phyloP scores from a whole-genome alignment of 1,140 invertebrate genomes.

The Drosophila watanabei region DNA sequence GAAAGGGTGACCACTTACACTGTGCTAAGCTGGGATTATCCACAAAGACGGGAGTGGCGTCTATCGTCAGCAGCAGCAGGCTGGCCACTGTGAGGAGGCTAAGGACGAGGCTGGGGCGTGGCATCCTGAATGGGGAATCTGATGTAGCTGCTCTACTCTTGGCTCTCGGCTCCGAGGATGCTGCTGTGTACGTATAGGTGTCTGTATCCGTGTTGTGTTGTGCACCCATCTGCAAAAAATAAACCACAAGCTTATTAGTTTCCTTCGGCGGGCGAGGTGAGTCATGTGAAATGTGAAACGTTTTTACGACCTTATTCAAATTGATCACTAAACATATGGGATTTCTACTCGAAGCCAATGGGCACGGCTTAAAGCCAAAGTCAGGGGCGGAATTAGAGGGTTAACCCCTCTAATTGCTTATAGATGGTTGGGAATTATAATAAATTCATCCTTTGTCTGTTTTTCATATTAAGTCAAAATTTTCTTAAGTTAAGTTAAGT shows the following conservation, averaged over 20 bases:
- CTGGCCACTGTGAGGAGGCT: conserved; percentile 56
- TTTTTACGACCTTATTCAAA: conserved; percentile 60
- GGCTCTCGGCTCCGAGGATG: conserved; percentile 29
- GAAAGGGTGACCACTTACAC: conserved; percentile 70
- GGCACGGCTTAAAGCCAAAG: conserved; percentile 38
- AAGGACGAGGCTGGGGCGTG: conserved; percentile 40
- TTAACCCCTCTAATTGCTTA: neutral
- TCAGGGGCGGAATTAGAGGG: neutral
- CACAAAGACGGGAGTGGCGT: conserved; percentile 80
- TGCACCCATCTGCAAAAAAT: conserved; percentile 68
- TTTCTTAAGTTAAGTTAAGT: too few relatives aligned
- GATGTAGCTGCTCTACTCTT: conserved; percentile 31
- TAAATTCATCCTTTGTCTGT: too few relatives aligned
- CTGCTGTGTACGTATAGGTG: conserved; percentile 35
- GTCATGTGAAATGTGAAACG: conserved; percentile 69
- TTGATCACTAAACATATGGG: conserved; percentile 45
- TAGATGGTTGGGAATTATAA: neutral
- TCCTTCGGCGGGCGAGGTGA: conserved; percentile 53
- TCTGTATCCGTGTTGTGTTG: conserved; percentile 44
- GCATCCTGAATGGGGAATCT: conserved; percentile 28
- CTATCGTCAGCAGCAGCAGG: conserved; percentile 48
- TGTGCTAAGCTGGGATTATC: conserved; percentile 85
- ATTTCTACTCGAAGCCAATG: conserved; percentile 48
- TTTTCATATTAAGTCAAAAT: too few relatives aligned
- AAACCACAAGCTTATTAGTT: conserved; percentile 14